phyloP scores from a whole-genome alignment of 2,113 vertebrate genomes.

The Paramisgurnus dabryanus region DNA sequence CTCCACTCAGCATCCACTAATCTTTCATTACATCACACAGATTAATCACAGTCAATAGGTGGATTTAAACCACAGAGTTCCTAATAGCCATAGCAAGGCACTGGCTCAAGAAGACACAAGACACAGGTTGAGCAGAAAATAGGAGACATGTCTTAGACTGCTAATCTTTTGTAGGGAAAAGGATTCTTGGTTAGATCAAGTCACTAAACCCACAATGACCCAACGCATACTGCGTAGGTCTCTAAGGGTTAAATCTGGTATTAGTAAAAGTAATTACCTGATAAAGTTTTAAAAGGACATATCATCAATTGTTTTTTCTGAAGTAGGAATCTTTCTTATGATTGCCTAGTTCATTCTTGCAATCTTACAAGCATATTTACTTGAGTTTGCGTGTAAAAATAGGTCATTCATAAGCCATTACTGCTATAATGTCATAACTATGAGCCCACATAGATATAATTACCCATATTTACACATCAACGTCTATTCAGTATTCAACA shows the following conservation, averaged over 20 bases:
- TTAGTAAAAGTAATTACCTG: neutral
- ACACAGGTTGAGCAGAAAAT: neutral
- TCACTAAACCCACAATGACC: neutral
- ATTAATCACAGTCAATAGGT: constrained; percentile 49
- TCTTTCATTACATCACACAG: constrained; percentile 28
- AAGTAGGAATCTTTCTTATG: neutral
- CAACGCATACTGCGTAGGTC: neutral
- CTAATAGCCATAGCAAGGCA: constrained; percentile 26
- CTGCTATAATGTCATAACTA: no score
- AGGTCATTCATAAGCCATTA: no score
- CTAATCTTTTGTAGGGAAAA: constrained; percentile 28
- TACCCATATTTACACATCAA: no score
- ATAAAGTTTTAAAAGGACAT: no score
- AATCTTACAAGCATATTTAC: no score
- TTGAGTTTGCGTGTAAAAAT: no score
- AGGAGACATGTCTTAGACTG: constrained; percentile 12
- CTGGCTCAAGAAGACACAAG: constrained; percentile 17
- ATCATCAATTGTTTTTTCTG: neutral
- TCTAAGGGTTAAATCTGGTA: neutral
- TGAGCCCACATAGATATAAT: no score
- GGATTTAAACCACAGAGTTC: constrained; percentile 37
- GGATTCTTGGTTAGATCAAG: constrained; percentile 8
- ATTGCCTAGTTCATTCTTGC: no score
- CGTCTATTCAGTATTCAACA: no score
- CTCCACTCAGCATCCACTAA: constrained; percentile 22